phyloP scores from a whole-genome alignment of 2,888 invertebrate species.

The Hipparchia semele region DNA sequence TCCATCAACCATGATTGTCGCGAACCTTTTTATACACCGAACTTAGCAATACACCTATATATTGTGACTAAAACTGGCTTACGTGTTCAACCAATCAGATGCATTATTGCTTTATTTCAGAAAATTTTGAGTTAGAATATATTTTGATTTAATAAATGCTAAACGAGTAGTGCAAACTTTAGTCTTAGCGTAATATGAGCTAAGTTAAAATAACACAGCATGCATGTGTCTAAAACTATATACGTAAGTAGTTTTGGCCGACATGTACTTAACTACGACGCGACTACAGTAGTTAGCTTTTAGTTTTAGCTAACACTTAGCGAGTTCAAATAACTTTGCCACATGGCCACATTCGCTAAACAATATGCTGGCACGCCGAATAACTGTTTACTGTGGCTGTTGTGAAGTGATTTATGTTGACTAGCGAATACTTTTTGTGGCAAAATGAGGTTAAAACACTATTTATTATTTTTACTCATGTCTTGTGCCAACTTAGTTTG shows the following conservation, averaged over 20 bases:
- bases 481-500: too few species aligned
- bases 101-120: background rate
- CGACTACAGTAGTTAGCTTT: conserved; percentile 8
- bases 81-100: background rate
- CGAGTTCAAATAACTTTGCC: conserved; percentile 16
- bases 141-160: background rate
- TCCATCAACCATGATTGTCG: too few species aligned
- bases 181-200: conserved; percentile 1
- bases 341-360: background rate
- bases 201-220: conserved; percentile 10
- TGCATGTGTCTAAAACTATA: conserved; percentile 2
- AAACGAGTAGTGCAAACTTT: background rate
- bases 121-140: background rate
- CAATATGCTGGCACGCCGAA: conserved; percentile 5
- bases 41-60: too few species aligned
- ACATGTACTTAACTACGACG: conserved; percentile 2
- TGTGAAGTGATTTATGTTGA: conserved; percentile 3
- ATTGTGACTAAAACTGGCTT: too few species aligned
- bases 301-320: conserved; percentile 15
- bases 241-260: conserved; percentile 6
- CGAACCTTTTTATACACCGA: too few species aligned
- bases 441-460: background rate
- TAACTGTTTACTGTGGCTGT: background rate
- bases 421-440: background rate
- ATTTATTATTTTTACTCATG: too few species aligned